These are phyloP conservation scores for Sebastes nivosus DNA, from an alignment of 2,797 vertebrate species.

Conservation along the genomic window DNA sequence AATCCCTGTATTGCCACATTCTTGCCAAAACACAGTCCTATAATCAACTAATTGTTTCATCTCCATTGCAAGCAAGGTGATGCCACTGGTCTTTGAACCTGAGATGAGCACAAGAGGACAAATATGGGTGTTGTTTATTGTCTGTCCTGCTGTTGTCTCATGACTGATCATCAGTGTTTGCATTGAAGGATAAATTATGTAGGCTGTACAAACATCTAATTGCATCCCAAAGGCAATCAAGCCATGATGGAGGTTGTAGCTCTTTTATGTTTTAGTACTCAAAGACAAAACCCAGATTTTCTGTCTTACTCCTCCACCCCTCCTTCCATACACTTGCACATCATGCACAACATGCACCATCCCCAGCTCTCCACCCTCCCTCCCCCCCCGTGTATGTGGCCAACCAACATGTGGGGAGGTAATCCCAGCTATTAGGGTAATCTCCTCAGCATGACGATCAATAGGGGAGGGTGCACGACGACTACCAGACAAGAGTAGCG, in stretches of 20 bases:
- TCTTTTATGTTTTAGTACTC: constrained; percentile 6
- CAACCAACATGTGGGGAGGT: constrained; percentile 87
- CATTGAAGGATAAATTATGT: constrained; percentile 17
- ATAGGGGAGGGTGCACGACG: constrained; percentile 77
- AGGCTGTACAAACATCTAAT: constrained; percentile 25
- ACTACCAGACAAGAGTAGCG: constrained; percentile 73
- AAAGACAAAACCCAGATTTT: constrained; percentile 48
- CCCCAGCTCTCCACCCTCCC: constrained; percentile 24
- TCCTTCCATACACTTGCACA: constrained; percentile 64
- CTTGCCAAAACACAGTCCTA: too few relatives aligned
- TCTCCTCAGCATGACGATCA: constrained; percentile 86
- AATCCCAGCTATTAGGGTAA: constrained; percentile 89
- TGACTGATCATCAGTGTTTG: constrained; percentile 12
- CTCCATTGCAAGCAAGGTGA: background rate
- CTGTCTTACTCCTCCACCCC: constrained; percentile 46
- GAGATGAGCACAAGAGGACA: background rate
- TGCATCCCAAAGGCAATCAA: constrained; percentile 7
- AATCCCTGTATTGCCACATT: too few relatives aligned
- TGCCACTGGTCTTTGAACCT: background rate
- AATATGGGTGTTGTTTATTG: constrained; percentile 31
- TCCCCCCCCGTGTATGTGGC: constrained; percentile 64
- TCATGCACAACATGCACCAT: constrained; percentile 68
- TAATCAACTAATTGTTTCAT: background rate
- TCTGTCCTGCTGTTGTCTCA: constrained; percentile 21
- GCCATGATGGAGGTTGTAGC: background rate